Evolutionary conservation across 1,140 invertebrate species (phyloP).

Genomic region (Drosophila parvula): DNA sequence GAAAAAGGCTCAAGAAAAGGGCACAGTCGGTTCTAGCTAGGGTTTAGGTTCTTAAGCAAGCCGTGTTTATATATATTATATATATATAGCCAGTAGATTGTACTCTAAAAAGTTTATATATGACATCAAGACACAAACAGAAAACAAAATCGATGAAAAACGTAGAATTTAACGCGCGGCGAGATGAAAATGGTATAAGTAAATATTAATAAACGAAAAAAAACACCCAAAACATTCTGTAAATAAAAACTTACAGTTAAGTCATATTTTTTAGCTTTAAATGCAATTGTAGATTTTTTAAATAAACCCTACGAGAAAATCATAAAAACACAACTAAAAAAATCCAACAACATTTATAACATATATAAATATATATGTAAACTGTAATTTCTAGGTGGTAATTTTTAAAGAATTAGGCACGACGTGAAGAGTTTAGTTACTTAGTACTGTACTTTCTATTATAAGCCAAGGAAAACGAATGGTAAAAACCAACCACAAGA

Average conservation of each 20-base stretch:
- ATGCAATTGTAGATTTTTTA: conserved; percentile 83
- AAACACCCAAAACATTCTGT: conserved; percentile 41
- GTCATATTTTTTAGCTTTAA: conserved; percentile 82
- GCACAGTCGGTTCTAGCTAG: conserved; percentile 63
- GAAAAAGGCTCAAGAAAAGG: conserved; percentile 17
- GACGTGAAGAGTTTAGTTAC: conserved; percentile 73
- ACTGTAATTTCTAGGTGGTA: conserved; percentile 74
- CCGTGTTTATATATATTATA: conserved; percentile 70
- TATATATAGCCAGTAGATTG: conserved; percentile 75
- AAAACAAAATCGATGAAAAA: conserved; percentile 41
- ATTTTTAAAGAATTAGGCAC: conserved; percentile 68
- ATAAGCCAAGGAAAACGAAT: conserved; percentile 47
- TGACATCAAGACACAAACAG: conserved; percentile 23
- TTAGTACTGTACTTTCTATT: conserved; percentile 77
- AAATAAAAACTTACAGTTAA: conserved; percentile 71
- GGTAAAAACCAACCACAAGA: conserved; percentile 46
- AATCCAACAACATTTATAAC: conserved; percentile 55
- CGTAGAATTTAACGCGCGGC: conserved; percentile 75
- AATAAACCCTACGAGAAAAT: conserved; percentile 57
- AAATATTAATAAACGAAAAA: conserved; percentile 36
- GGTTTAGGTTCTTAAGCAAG: conserved; percentile 65
- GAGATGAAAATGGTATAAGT: conserved; percentile 38
- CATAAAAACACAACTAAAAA: conserved; percentile 44
- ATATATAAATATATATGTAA: conserved; percentile 39
- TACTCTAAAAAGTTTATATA: conserved; percentile 64